These are phyloP conservation scores for Actinernus sp. DNA, from an alignment of 92 coral and sea anemone species.

Conservation along the genomic window DNA sequence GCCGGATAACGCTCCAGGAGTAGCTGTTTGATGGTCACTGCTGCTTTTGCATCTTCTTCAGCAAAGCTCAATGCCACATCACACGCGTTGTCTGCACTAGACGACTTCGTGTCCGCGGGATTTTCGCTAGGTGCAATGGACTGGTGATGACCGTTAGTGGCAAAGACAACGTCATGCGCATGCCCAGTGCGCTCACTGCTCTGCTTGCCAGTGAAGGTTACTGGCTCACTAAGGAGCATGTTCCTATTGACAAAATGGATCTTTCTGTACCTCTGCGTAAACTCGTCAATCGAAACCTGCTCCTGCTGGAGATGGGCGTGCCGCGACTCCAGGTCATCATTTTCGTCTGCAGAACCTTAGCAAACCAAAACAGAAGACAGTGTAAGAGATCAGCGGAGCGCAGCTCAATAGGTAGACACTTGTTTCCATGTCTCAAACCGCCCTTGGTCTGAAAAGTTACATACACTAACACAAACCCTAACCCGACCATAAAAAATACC, in stretches of 20 bases:
- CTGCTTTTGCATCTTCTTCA: constrained; percentile 48
- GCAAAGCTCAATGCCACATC: constrained; percentile 78
- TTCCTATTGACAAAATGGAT: constrained; percentile 47
- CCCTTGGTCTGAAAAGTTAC: no score
- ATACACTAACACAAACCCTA: no score
- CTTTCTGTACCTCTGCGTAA: constrained; percentile 66
- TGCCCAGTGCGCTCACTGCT: constrained; percentile 7
- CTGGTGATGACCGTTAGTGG: constrained; percentile 20
- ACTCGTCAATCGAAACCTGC: constrained; percentile 45
- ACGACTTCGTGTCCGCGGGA: not conserved
- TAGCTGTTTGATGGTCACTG: constrained; percentile 62
- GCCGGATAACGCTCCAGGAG: constrained; percentile 54
- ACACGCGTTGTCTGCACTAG: not conserved
- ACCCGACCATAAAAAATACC: no score
- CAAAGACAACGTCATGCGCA: constrained; percentile 12
- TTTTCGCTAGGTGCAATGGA: not conserved
- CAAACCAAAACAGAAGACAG: not conserved
- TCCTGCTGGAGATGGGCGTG: constrained; percentile 11
- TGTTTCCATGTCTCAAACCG: no score
- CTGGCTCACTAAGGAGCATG: constrained; percentile 11
- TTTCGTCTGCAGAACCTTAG: constrained; percentile 11
- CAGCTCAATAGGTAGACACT: no score
- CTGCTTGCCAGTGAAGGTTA: not conserved
- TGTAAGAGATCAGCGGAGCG: no score
- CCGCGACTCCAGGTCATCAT: constrained; percentile 46